Evolutionary conservation across 2,888 invertebrate genomes (phyloP).

Genomic region (Zaprionus bogoriensis): DNA sequence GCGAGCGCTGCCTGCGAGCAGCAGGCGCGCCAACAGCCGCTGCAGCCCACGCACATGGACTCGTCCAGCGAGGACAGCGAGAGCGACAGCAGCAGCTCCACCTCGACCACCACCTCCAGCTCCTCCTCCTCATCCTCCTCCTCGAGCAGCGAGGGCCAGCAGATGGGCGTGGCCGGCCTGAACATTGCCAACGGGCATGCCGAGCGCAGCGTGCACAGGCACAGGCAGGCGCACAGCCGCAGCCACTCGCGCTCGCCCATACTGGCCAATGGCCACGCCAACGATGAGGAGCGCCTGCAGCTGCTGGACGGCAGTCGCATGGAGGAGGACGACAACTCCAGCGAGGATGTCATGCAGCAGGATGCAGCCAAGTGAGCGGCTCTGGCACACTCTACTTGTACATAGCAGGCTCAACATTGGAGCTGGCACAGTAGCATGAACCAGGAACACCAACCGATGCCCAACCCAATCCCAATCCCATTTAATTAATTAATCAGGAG

Average conservation of each 20-base stretch:
- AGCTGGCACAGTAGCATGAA: no score
- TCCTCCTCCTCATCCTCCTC: no score
- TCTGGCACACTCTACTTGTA: no score
- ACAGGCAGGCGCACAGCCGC: constrained; percentile 29
- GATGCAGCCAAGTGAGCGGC: no score
- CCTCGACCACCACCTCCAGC: constrained; percentile 83
- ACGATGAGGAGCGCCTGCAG: constrained; percentile 52
- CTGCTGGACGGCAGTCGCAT: constrained; percentile 55
- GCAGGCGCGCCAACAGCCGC: constrained; percentile 69
- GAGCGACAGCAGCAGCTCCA: constrained; percentile 84
- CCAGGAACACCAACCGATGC: no score
- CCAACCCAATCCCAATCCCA: no score
- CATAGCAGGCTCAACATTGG: no score
- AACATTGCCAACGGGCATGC: constrained; percentile 63
- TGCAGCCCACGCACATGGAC: constrained; percentile 80
- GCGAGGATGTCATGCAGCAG: constrained; percentile 44
- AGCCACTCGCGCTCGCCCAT: constrained; percentile 68
- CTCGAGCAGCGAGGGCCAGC: constrained; percentile 58
- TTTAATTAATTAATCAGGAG: no score
- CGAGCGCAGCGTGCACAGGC: constrained; percentile 31
- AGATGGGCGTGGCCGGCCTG: constrained; percentile 58
- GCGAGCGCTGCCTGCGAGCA: constrained; percentile 71
- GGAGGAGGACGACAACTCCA: constrained; percentile 68
- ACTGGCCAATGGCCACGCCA: constrained; percentile 54
- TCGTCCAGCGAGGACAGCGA: constrained; percentile 84